These are phyloP conservation scores for Apeira syringaria DNA, from an alignment of 2,888 invertebrate species.

Conservation along the genomic window DNA sequence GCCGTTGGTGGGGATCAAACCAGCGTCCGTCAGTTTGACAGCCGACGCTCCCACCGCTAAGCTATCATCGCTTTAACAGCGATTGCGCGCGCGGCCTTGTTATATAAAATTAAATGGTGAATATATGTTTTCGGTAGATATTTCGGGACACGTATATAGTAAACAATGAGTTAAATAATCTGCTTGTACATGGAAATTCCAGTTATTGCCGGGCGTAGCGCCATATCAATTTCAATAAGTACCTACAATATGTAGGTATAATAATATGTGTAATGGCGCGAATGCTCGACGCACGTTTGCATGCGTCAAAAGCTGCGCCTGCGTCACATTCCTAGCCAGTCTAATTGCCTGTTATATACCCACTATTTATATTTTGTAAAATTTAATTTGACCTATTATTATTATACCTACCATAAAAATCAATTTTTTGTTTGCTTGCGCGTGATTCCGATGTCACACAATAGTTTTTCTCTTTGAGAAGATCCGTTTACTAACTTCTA, in stretches of 20 bases:
- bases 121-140: too few relatives aligned
- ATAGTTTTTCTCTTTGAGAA: too few relatives aligned
- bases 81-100: too few relatives aligned
- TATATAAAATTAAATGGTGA: too few relatives aligned
- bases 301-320: constrained; percentile 49
- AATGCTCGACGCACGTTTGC: constrained; percentile 36
- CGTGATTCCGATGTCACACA: neutral
- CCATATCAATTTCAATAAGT: constrained; percentile 11
- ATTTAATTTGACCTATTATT: neutral
- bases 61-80: too few relatives aligned
- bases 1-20: too few relatives aligned
- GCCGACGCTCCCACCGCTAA: too few relatives aligned
- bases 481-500: too few relatives aligned
- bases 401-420: neutral
- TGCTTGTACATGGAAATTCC: constrained; percentile 8
- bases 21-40: too few relatives aligned
- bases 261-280: constrained; percentile 25
- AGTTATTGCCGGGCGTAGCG: constrained; percentile 14
- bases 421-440: neutral
- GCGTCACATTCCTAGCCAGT: constrained; percentile 52
- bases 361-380: constrained; percentile 21
- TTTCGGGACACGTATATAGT: too few relatives aligned
- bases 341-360: constrained; percentile 57
- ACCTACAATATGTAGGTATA: constrained; percentile 5
- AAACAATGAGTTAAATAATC: neutral